Percentiles rank a stretch among this genome's conserved stretches.
Conservation (phyloP, 2,113 vertebrate genomes). For the Saguinus midas region DNA sequence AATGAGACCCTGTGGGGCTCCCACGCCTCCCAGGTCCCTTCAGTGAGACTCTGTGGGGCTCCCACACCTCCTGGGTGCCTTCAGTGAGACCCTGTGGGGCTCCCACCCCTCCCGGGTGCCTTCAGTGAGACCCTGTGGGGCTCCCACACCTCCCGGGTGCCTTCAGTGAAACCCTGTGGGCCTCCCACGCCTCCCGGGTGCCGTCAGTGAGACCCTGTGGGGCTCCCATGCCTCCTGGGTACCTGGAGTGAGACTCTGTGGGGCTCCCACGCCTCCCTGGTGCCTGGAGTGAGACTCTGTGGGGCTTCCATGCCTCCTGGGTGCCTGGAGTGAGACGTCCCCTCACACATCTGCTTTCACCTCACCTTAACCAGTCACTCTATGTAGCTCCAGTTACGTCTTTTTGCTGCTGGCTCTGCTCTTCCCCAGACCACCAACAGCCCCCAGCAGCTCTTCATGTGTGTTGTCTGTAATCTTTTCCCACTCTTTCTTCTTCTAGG, state of each 20-base stretch:
- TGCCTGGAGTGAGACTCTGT: neutral
- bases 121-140: rapidly evolving
- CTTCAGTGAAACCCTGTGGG: neutral
- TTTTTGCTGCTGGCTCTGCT: neutral
- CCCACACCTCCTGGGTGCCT: too few relatives aligned
- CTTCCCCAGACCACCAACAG: neutral
- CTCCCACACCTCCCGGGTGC: too few relatives aligned
- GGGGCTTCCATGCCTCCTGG: neutral
- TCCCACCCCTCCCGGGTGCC: too few relatives aligned
- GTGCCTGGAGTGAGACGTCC: neutral
- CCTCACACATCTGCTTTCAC: neutral
- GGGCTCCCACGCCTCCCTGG: neutral
- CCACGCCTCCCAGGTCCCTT: too few relatives aligned
- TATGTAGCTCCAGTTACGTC: neutral
- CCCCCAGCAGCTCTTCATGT: neutral
- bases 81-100: neutral
- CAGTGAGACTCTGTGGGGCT: neutral
- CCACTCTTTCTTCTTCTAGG: too few relatives aligned
- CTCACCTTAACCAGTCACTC: neutral
- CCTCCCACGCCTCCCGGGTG: too few relatives aligned
- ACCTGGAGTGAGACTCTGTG: neutral
- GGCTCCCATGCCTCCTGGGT: too few relatives aligned
- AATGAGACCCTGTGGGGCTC: neutral
- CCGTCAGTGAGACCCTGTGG: neutral
- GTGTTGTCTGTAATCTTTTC: neutral